phyloP scores from a whole-genome alignment of 2,797 vertebrate genomes.

The Coranthus polyacanthus region DNA sequence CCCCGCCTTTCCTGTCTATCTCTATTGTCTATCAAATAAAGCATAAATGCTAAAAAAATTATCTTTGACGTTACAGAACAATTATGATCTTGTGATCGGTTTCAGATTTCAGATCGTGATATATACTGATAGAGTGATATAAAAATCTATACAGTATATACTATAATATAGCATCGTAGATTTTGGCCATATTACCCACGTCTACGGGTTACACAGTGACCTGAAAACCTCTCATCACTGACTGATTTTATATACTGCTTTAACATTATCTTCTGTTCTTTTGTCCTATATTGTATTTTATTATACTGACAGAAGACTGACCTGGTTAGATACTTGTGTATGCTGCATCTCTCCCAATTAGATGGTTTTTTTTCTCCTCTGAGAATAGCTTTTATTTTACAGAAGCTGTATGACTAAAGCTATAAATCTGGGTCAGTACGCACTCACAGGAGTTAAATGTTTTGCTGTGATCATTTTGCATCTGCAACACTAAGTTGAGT shows the following conservation, averaged over 20 bases:
- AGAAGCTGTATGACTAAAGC: constrained; percentile 45
- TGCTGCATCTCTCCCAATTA: constrained; percentile 23
- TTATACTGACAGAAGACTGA: constrained; percentile 2
- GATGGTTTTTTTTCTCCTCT: constrained; percentile 23
- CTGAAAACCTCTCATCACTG: background rate
- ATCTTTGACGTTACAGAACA: too few relatives aligned
- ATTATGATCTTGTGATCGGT: too few relatives aligned
- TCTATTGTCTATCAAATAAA: too few relatives aligned
- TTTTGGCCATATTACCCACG: too few relatives aligned
- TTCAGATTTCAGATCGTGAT: too few relatives aligned
- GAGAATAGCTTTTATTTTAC: constrained; percentile 43
- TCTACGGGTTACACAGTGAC: too few relatives aligned
- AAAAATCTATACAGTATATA: too few relatives aligned
- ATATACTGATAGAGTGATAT: too few relatives aligned
- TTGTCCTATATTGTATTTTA: background rate
- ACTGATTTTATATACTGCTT: background rate
- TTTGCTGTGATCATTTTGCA: constrained; percentile 6
- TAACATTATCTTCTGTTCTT: background rate
- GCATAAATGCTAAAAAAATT: too few relatives aligned
- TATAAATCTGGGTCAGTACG: constrained; percentile 46
- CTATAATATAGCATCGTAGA: too few relatives aligned
- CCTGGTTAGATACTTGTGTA: constrained; percentile 20
- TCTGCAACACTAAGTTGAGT: constrained; percentile 8
- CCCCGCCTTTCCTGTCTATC: too few relatives aligned
- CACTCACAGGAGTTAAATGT: constrained; percentile 20